Conservation (phyloP, 2,113 vertebrate species). For the Pandion haliaetus region DNA sequence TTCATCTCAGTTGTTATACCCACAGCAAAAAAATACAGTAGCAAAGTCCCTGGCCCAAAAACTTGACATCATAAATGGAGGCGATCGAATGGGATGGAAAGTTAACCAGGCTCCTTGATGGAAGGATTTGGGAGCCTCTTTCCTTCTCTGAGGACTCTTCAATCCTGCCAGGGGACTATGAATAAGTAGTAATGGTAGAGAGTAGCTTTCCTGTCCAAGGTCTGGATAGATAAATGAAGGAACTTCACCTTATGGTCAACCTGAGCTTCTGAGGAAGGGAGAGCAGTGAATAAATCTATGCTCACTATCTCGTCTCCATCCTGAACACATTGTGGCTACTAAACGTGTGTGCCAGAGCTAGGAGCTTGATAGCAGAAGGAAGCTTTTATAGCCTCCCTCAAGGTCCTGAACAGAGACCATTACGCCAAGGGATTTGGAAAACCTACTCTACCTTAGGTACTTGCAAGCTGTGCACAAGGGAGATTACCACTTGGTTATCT, state of each 20-base stretch:
- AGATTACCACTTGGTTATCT: background rate
- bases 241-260: background rate
- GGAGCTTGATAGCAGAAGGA: background rate
- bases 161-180: background rate
- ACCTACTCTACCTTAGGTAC: background rate
- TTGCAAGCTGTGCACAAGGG: background rate
- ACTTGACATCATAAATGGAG: background rate
- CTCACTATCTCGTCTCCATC: background rate
- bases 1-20: background rate
- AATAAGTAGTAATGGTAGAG: background rate
- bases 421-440: background rate
- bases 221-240: background rate
- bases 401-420: background rate
- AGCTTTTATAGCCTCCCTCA: background rate
- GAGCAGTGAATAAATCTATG: background rate
- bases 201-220: background rate
- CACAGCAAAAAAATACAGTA: background rate
- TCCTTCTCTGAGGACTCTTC: background rate
- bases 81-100: background rate
- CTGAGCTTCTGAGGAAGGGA: background rate
- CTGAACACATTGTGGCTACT: background rate
- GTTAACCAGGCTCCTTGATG: background rate
- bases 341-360: background rate
- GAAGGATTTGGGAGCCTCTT: background rate
- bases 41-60: background rate